phyloP scores from a whole-genome alignment of 2,113 vertebrate genomes.

The Nyctibius bracteatus region DNA sequence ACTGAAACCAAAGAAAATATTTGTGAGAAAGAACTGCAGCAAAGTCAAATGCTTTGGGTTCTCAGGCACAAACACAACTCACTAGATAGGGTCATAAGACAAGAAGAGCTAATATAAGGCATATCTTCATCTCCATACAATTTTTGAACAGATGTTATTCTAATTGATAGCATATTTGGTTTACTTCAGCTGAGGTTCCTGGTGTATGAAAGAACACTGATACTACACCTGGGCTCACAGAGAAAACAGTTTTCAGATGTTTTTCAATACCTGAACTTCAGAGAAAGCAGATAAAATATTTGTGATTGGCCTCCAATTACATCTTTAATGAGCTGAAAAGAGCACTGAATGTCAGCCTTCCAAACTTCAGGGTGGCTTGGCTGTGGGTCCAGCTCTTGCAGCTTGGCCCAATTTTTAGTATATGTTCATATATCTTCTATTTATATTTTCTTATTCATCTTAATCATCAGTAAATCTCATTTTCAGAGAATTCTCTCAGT shows the following conservation, averaged over 20 bases:
- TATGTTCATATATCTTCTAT: constrained; percentile 3
- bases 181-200: background rate
- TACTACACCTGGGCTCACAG: background rate
- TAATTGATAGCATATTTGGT: background rate
- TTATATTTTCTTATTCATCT: constrained; percentile 21
- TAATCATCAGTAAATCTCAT: constrained; percentile 27
- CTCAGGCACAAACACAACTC: constrained; percentile 21
- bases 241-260: background rate
- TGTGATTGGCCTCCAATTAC: background rate
- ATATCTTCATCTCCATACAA: background rate
- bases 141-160: background rate
- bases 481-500: constrained; percentile 25
- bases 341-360: background rate
- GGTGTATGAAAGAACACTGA: background rate
- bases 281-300: background rate
- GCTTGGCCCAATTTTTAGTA: background rate
- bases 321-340: background rate
- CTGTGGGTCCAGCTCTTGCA: background rate
- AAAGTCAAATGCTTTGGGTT: constrained; percentile 19
- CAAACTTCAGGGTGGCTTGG: background rate
- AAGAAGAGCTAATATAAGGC: background rate
- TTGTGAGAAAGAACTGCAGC: constrained; percentile 11
- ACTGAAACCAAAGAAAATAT: constrained; percentile 51
- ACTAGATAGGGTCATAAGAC: background rate
- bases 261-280: background rate